Conservation (phyloP, 2,888 invertebrate species). For the Clepsis dumicolana region DNA sequence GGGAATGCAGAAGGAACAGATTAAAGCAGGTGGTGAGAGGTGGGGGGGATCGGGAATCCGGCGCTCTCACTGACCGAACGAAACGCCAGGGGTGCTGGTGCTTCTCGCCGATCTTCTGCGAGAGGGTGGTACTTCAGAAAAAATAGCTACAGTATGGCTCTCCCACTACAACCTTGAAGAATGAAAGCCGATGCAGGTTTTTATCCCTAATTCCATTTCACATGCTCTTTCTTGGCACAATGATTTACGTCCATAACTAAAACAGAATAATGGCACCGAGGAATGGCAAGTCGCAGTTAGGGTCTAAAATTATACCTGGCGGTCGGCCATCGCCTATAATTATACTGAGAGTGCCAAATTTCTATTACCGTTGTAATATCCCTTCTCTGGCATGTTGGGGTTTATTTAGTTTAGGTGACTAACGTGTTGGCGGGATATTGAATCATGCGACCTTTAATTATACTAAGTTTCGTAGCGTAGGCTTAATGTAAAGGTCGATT, state of each 20-base stretch:
- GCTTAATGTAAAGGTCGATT: conserved; percentile 7
- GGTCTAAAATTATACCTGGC: conserved; percentile 72
- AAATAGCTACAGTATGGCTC: too few species aligned
- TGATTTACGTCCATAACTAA: conserved; percentile 31
- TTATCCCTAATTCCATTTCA: not conserved
- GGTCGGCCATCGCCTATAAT: conserved; percentile 71
- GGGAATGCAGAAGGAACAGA: too few species aligned
- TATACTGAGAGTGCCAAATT: conserved; percentile 78
- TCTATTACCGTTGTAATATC: conserved; percentile 58
- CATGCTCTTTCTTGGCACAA: conserved; percentile 11
- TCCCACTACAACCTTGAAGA: too few species aligned
- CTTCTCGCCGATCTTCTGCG: too few species aligned
- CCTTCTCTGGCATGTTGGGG: conserved; percentile 60
- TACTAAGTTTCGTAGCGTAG: not conserved
- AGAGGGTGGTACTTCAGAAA: too few species aligned
- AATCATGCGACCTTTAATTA: conserved; percentile 4
- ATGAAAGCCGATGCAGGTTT: not conserved
- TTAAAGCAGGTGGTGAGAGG: too few species aligned
- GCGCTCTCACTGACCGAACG: too few species aligned
- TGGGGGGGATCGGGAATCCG: too few species aligned
- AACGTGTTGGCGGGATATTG: conserved; percentile 4
- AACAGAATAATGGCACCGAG: conserved; percentile 53
- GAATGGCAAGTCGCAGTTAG: conserved; percentile 68
- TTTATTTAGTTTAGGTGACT: conserved; percentile 28
- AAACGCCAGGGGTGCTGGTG: too few species aligned